phyloP scores from a whole-genome alignment of 1,140 invertebrate species.

The Rhopalosiphum padi region DNA sequence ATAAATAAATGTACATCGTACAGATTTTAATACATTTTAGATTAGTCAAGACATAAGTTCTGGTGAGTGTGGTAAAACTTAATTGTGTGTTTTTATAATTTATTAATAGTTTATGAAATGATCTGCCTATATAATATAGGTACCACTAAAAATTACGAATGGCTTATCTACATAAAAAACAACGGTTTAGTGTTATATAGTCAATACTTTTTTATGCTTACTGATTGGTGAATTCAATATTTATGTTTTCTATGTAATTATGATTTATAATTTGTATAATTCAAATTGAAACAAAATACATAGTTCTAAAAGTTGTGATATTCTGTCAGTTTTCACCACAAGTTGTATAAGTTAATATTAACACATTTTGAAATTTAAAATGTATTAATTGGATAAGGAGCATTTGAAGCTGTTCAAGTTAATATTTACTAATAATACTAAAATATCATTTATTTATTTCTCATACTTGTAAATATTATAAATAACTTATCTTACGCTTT shows the following conservation, averaged over 20 bases:
- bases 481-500: neutral
- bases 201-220: neutral
- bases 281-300: neutral
- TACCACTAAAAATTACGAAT: no score
- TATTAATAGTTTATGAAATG: no score
- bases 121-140: no score
- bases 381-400: neutral
- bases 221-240: neutral
- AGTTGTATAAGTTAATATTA: neutral
- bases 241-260: neutral
- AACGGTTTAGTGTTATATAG: neutral
- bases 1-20: neutral
- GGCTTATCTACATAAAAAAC: no score
- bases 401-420: neutral
- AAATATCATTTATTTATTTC: neutral
- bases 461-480: neutral
- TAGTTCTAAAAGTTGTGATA: neutral
- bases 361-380: neutral
- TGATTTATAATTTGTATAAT: neutral
- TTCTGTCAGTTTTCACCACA: neutral
- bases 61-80: no score
- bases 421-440: neutral
- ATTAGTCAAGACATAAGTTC: no score
- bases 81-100: no score
- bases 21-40: no score